These are phyloP conservation scores for Epizoanthus illoricatus DNA, from an alignment of 92 coral and sea anemone genomes.

Conservation along the genomic window DNA sequence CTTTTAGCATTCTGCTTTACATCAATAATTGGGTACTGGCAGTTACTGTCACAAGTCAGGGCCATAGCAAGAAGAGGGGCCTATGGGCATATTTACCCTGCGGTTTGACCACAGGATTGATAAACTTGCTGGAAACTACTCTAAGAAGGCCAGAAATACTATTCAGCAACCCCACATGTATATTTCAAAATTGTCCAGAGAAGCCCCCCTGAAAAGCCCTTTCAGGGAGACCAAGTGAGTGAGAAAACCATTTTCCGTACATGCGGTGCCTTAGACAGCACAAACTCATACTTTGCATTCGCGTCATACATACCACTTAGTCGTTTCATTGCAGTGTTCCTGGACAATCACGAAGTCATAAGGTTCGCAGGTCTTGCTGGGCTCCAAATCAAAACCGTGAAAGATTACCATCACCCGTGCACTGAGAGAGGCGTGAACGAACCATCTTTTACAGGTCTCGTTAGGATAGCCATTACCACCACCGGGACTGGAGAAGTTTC, in stretches of 20 bases:
- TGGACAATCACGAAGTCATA: slow-evolving; percentile 71
- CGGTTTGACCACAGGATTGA: too few species aligned
- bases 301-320: slow-evolving; percentile 49
- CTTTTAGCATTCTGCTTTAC: neutral
- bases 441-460: slow-evolving; percentile 59
- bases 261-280: too few species aligned
- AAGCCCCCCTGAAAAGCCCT: too few species aligned
- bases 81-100: too few species aligned
- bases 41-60: too few species aligned
- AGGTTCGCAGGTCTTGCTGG: slow-evolving; percentile 69
- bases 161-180: too few species aligned
- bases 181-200: too few species aligned
- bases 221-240: too few species aligned
- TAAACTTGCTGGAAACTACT: too few species aligned
- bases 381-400: slow-evolving; percentile 78
- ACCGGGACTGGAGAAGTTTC: slow-evolving; percentile 47
- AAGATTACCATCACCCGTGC: slow-evolving; percentile 60
- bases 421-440: slow-evolving; percentile 44
- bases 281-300: neutral
- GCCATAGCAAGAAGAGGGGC: too few species aligned
- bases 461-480: slow-evolving; percentile 50
- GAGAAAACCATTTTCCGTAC: too few species aligned
- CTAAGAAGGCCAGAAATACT: too few species aligned
- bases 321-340: slow-evolving; percentile 66
- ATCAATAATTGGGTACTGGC: neutral